Base-by-base conservation (phyloP, 2,888 invertebrate genomes). In the Taphrorychus bicolor region DNA sequence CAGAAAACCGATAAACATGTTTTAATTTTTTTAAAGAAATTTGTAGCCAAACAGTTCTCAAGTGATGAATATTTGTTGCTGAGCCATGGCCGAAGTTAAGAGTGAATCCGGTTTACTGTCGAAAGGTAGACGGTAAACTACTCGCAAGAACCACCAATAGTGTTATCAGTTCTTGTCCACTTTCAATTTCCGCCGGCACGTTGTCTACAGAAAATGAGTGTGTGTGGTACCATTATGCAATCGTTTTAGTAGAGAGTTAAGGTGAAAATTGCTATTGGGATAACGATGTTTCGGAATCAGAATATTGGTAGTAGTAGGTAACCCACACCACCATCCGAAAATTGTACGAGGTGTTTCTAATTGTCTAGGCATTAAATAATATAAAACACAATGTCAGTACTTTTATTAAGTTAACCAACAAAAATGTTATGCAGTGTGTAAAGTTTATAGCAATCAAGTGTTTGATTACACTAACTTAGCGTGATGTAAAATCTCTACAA, bases 11-110 rank as follows among this genome's bases (percentile, higher is more conserved):
- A 71, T 22, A 32, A 54, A n/a, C 32, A 40, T 40, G 81, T 81
- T 71, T 82, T 81, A 71, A 11, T 32, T 32, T 32, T 32, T 7
- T 32, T 82, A n/a, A n/a, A n/a, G 14, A 1, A 45, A 18, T 17
- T 45, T 45, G 7, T 45, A 18, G 14, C 2, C 9, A 14, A 45
- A 7, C 3, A n/a, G n/a, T n/a, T n/a, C n/a, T 45, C 14, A 18
- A 81, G 9, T 76, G 14, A 45, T 14, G 9, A 45, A 14, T 17
- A 45, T 3, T 45, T 17, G n/a, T n/a, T n/a, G n/a, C n/a, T n/a
- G 45, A 2, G 45, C 45, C 45, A 45, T 14, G 18, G 1, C 7
- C 14, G 14, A 45, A 76, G 61, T 74, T 75, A 69, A 74, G 19
- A 41, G 16, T 40, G 9, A 3, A 32, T 9, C 32, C 32, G 32